Evolutionary conservation across 2,113 vertebrate species (phyloP).

Genomic region (Brienomyrus longianalis): DNA sequence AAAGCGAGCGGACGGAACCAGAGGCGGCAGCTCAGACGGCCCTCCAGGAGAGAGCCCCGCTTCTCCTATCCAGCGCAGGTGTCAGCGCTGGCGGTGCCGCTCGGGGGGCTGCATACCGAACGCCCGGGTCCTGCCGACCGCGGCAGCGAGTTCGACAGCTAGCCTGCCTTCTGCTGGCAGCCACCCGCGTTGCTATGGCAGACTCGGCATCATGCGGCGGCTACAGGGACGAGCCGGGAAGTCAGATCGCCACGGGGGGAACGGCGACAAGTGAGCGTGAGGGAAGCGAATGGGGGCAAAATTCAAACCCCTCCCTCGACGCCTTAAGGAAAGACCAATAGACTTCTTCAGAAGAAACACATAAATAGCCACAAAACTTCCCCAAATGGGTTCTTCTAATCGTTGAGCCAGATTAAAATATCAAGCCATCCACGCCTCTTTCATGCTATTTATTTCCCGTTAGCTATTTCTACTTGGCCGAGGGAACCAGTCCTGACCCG

Average conservation of each 20-base stretch:
- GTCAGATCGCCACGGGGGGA: not conserved
- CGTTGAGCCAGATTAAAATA: constrained; percentile 7
- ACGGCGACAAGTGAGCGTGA: not conserved
- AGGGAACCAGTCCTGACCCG: not conserved
- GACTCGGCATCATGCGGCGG: not conserved
- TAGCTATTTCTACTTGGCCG: not conserved
- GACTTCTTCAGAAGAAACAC: not conserved
- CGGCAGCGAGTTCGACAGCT: not conserved
- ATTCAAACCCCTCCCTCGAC: not conserved
- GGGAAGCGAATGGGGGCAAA: not conserved
- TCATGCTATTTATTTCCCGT: not conserved
- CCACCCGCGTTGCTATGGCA: not conserved
- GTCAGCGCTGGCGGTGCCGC: not conserved
- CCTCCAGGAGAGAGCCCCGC: not conserved
- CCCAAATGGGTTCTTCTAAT: not conserved
- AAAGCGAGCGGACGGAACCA: not conserved
- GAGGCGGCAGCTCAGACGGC: not conserved
- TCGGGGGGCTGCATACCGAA: not conserved
- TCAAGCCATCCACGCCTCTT: not conserved
- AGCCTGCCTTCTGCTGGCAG: not conserved
- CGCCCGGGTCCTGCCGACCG: not conserved
- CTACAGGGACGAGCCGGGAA: not conserved
- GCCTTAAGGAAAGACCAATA: not conserved
- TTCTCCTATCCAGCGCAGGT: not conserved
- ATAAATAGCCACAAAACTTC: not conserved